Evolutionary conservation across 2,888 invertebrate genomes (phyloP).

Genomic region (Cerastis leucographa): DNA sequence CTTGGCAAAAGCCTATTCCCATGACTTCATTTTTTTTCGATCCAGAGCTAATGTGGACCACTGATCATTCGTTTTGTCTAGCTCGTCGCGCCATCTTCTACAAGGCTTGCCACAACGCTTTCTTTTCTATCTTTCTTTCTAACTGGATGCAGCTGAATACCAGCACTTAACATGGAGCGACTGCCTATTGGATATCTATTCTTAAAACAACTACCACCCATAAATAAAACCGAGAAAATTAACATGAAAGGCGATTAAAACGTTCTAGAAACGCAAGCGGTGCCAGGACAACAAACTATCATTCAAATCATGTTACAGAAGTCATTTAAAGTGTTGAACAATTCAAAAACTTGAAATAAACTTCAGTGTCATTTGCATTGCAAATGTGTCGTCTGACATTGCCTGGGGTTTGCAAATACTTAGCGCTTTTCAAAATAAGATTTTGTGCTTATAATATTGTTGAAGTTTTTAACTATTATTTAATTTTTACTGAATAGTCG

Average conservation of each 20-base stretch:
- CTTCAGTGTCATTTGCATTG: constrained; percentile 55
- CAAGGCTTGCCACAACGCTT: too few species aligned
- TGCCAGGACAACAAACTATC: constrained; percentile 60
- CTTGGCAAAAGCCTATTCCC: too few species aligned
- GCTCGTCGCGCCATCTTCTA: too few species aligned
- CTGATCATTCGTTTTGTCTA: too few species aligned
- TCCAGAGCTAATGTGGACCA: too few species aligned
- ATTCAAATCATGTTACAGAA: constrained; percentile 61
- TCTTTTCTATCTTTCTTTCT: too few species aligned
- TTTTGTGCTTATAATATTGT: constrained; percentile 35
- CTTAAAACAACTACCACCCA: constrained; percentile 6
- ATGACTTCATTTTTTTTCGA: too few species aligned
- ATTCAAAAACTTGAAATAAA: constrained; percentile 63
- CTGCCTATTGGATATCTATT: too few species aligned
- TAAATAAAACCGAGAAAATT: constrained; percentile 38
- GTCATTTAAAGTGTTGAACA: constrained; percentile 63
- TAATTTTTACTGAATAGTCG: neutral
- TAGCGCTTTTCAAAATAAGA: constrained; percentile 31
- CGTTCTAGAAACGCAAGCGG: constrained; percentile 45
- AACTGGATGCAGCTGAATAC: too few species aligned
- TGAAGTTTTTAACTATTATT: constrained; percentile 6
- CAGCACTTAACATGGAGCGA: too few species aligned
- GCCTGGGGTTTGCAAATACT: constrained; percentile 44
- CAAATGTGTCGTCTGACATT: constrained; percentile 57
- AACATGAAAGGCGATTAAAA: constrained; percentile 53